Evolutionary conservation across 2,888 invertebrate species (phyloP).

Genomic region (Cylloceria caligata): DNA sequence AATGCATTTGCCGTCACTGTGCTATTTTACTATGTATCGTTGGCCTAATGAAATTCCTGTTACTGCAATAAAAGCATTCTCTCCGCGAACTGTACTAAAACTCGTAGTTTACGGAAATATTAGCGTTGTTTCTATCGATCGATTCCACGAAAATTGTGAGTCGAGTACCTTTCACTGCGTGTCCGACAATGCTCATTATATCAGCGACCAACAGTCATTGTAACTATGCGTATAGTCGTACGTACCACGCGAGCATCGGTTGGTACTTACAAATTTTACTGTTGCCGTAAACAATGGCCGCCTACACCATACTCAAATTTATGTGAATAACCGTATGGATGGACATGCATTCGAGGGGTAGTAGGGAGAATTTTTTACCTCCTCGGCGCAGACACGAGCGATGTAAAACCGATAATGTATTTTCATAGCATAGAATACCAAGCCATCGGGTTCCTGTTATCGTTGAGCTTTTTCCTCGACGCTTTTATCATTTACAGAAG

Average conservation of each 20-base stretch:
- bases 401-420: slow-evolving; percentile 14
- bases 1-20: no score
- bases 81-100: no score
- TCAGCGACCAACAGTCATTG: background rate
- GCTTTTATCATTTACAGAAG: slow-evolving; percentile 16
- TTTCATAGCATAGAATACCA: slow-evolving; percentile 2
- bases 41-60: no score
- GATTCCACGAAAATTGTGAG: slow-evolving; percentile 9
- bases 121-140: background rate
- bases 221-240: background rate
- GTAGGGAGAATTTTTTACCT: background rate
- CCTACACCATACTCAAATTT: slow-evolving; percentile 29
- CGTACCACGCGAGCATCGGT: slow-evolving; percentile 19
- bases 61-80: no score
- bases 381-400: slow-evolving; percentile 10
- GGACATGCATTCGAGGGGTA: slow-evolving; percentile 25
- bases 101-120: background rate
- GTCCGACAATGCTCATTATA: slow-evolving; percentile 24
- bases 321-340: slow-evolving; percentile 7
- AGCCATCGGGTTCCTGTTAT: background rate
- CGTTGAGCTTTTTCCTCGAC: slow-evolving; percentile 9
- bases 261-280: slow-evolving; percentile 53
- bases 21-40: no score
- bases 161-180: background rate
- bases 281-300: slow-evolving; percentile 37